Percentiles rank a stretch among this genome's conserved stretches.
These are phyloP conservation scores for Junonia oenone DNA, from an alignment of 2,888 invertebrate genomes.

Conservation along the genomic window DNA sequence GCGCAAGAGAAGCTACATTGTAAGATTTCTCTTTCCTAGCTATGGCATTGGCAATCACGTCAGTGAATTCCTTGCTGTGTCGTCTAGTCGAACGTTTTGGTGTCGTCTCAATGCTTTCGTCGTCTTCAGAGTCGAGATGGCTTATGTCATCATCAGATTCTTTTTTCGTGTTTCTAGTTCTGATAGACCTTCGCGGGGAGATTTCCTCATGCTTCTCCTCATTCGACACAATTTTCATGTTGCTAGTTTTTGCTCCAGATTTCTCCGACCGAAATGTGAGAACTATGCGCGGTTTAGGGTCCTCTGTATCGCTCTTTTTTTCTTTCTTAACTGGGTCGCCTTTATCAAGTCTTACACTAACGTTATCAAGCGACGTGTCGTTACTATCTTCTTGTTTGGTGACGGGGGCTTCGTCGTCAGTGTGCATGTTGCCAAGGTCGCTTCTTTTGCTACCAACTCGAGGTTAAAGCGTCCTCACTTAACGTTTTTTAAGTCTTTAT, in stretches of 20 bases:
- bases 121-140: constrained; percentile 57
- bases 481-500: neutral
- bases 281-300: constrained; percentile 80
- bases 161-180: constrained; percentile 53
- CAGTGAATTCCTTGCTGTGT: constrained; percentile 81
- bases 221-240: constrained; percentile 72
- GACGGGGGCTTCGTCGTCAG: constrained; percentile 43
- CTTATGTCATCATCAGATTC: constrained; percentile 61
- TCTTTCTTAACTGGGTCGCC: constrained; percentile 48
- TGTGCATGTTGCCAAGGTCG: constrained; percentile 62
- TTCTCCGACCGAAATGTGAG: constrained; percentile 82
- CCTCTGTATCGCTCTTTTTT: constrained; percentile 50
- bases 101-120: constrained; percentile 55
- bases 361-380: constrained; percentile 42
- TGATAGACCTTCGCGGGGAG: constrained; percentile 55
- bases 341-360: constrained; percentile 48
- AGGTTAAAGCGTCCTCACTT: constrained; percentile 19
- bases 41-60: constrained; percentile 84
- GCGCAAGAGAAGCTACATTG: constrained; percentile 61
- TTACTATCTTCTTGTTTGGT: constrained; percentile 56
- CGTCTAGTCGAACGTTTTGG: constrained; percentile 82
- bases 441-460: constrained; percentile 31
- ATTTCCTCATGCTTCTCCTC: constrained; percentile 66
- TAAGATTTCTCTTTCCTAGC: constrained; percentile 86
- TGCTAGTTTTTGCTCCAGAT: constrained; percentile 71